These are phyloP conservation scores for Capitulum mitella DNA, from an alignment of 2,888 invertebrate species.

Conservation along the genomic window DNA sequence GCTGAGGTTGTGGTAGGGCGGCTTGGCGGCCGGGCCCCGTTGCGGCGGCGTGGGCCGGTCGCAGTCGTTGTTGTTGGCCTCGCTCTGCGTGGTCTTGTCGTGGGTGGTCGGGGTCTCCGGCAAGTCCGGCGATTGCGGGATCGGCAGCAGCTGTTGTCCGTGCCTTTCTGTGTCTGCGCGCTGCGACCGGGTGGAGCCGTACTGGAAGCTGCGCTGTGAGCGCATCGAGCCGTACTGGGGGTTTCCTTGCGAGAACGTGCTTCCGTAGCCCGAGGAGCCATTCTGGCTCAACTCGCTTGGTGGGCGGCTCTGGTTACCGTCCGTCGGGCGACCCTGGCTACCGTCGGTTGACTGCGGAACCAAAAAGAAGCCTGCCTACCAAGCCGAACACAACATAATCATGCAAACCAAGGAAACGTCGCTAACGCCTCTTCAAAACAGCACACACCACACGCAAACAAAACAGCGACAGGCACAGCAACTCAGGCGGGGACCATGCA, in stretches of 20 bases:
- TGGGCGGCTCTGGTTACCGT: constrained; percentile 39
- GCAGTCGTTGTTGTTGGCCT: constrained; percentile 1
- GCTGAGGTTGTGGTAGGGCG: constrained; percentile 24
- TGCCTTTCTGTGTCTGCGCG: neutral
- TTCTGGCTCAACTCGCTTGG: constrained; percentile 45
- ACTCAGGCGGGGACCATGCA: neutral
- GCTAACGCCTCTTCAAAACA: neutral
- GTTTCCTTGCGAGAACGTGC: constrained; percentile 44
- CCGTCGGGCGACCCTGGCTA: neutral
- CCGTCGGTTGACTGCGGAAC: neutral
- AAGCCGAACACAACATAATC: neutral
- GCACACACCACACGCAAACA: neutral
- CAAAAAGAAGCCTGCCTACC: neutral
- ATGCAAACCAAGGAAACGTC: neutral
- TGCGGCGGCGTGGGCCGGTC: constrained; percentile 4
- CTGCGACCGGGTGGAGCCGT: constrained; percentile 28
- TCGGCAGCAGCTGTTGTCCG: constrained; percentile 15
- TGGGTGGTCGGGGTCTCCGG: neutral
- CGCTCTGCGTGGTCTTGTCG: constrained; percentile 21
- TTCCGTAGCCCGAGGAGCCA: constrained; percentile 50
- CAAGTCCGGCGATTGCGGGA: constrained; percentile 22
- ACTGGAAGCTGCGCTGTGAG: constrained; percentile 12
- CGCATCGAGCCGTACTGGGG: constrained; percentile 19
- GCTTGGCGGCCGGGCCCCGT: constrained; percentile 3
- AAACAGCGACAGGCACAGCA: neutral